These are phyloP conservation scores for Nycticryphes semicollaris DNA, from an alignment of 2,113 vertebrate species.

Conservation along the genomic window DNA sequence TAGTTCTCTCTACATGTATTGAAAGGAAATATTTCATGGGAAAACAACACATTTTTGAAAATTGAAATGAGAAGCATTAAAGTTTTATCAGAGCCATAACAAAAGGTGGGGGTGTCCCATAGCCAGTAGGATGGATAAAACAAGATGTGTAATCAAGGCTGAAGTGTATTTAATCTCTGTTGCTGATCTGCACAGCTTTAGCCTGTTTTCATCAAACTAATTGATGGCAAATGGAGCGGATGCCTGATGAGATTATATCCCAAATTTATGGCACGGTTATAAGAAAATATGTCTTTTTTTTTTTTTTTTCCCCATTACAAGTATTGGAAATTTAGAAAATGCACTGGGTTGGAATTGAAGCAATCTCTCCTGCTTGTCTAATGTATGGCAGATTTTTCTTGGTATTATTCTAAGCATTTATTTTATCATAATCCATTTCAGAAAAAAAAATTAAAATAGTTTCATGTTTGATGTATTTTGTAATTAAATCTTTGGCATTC, in stretches of 20 bases:
- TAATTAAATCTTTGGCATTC: neutral
- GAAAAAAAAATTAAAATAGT: neutral
- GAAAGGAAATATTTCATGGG: neutral
- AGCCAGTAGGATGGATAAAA: conserved; percentile 18
- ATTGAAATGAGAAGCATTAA: neutral
- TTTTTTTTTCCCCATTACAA: neutral
- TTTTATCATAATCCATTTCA: neutral
- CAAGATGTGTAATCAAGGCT: conserved; percentile 63
- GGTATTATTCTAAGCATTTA: neutral
- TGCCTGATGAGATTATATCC: conserved; percentile 53
- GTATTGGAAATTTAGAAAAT: conserved; percentile 56
- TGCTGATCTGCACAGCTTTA: conserved; percentile 53
- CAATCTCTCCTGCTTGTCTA: conserved; percentile 20
- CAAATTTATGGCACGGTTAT: conserved; percentile 17
- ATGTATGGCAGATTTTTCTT: conserved; percentile 30
- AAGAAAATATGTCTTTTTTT: conserved; percentile 20
- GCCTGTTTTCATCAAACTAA: conserved; percentile 69
- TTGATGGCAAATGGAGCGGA: conserved; percentile 68
- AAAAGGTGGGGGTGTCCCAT: neutral
- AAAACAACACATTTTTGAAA: neutral
- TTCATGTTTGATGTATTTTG: neutral
- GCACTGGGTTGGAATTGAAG: neutral
- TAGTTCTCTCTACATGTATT: neutral
- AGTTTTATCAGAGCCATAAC: neutral
- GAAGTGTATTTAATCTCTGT: conserved; percentile 63